Base-by-base conservation (phyloP, 1,140 invertebrate species). In the Drosophila parvula region DNA sequence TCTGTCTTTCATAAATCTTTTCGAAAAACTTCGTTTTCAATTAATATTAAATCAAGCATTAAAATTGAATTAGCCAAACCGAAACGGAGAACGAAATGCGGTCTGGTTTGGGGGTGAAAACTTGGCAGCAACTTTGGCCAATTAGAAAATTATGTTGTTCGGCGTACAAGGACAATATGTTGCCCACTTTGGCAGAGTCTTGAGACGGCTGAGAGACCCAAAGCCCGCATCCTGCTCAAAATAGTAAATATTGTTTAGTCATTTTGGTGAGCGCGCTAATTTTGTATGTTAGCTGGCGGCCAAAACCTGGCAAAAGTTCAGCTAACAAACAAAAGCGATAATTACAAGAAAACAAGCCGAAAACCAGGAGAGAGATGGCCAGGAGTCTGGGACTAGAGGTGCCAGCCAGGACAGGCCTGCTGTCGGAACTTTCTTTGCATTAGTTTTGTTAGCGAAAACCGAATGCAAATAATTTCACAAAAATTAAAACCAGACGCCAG, bases 11-110 rank as follows among this genome's bases (percentile, higher is more conserved):
- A 1, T 27, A 36, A 51, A 18, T 45, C 30, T 40, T 43, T 48
- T 30, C 41, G 34, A n/a, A 6, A 73, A 74, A 77, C 73, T 74
- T 60, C 67, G 59, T 79, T 91, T 91, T 86, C 90, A 91, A 91
- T 91, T 91, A 91, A 91, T 91, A 91, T 89, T 79, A 91, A 91
- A 91, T 91, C 90, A 91, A 70, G 90, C 90, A 91, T 91, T 90
- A 91, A 91, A 91, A 91, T 91, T 91, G 90, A 85, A 91, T 91
- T 91, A 91, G 84, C 67, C 45, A 38, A 89, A 60, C 70, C 74
- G 60, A 89, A 78, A 79, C 83, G 58, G 61, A 74, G 58, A 71
- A 79, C 71, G 22, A 76, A 84, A 79, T 82, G 59, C 58, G 18
- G 40, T 32, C 34, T 43, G 18, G 40, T 32, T 18, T 77, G 57